Evolutionary conservation across 2,797 vertebrate species (phyloP), one percentile per base, ranked within the genome.

Genomic region (Gadopsis marmoratus): DNA sequence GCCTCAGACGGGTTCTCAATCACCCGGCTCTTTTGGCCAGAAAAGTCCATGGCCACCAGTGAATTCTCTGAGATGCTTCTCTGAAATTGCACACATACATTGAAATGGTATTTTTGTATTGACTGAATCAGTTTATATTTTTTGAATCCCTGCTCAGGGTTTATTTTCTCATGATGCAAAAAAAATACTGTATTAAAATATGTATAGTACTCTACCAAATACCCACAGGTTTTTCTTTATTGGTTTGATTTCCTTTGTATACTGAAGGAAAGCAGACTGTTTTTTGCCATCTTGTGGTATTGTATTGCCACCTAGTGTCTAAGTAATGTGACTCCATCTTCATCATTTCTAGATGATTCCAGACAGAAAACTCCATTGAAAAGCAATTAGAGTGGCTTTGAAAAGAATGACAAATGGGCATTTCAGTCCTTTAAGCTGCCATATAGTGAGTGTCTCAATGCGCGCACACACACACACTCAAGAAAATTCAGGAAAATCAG

Each of bases 21-120:
- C 88, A 99, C 96, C 76, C 98, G 95, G 90, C 96, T 97, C 93
- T 95, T 97, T 87, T 97, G 96, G 76, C 98, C 98, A 60, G 98
- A 99, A 91, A 99, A 99, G 93, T 99, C 98, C 97, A 99, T 99
- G 87, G 98, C 98, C 90, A 99, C 98, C 74, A 99, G 94, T 33
- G 97, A 99, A 93, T 97, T 99, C 92, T 99, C 98, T 9, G 98
- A 99, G 93, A 97, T 96, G 91, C 98, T 99, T 86, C 97, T 98
- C 98, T 99, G 92, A 72, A 95, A 92, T 82, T 6, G 61, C 26
- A 82, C 56, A 86, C 19, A 33, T 16, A 43, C 6, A 55, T 0
- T 59, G 0, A 62, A 33, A 63, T 48, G 9, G 71, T 41, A 58
- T 51, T 71, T 63, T 9, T n/a, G 2, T 23, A 39, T 33, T 23